Conservation (phyloP, 2,113 vertebrate species). For the Coracopsis vasa region DNA sequence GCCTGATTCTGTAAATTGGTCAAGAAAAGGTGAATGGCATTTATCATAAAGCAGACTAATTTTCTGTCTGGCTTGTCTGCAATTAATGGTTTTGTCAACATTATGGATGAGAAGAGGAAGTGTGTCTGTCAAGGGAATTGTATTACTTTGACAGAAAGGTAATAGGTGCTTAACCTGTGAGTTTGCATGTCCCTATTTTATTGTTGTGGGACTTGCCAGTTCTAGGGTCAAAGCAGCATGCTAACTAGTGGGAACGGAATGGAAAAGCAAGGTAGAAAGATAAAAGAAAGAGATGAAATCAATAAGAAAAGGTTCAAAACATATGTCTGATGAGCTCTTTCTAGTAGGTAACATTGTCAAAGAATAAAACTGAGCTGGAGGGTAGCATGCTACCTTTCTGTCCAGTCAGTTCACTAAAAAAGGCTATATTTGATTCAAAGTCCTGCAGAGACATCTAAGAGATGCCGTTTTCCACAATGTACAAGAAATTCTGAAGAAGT, state of each 20-base stretch:
- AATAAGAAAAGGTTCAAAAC: background rate
- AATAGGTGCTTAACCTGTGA: background rate
- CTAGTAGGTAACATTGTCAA: background rate
- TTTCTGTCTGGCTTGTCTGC: constrained; percentile 1
- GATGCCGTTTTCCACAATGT: background rate
- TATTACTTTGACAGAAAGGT: constrained; percentile 3
- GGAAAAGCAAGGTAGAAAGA: background rate
- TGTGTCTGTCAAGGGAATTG: background rate
- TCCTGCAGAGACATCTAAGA: background rate
- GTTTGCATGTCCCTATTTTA: background rate
- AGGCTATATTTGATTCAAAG: background rate
- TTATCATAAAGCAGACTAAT: constrained; percentile 21
- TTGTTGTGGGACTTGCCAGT: background rate
- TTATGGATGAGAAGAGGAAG: background rate
- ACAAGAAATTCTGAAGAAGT: background rate
- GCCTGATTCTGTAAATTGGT: constrained; percentile 14
- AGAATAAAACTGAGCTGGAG: constrained; percentile 5
- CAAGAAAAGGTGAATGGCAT: constrained; percentile 23
- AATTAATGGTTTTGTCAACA: background rate
- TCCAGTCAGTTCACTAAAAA: background rate
- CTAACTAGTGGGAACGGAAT: background rate
- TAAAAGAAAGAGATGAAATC: background rate
- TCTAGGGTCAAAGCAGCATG: background rate
- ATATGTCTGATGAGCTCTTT: background rate
- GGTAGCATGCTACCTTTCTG: background rate